Conservation (phyloP, 2,113 vertebrate genomes). For the Otis tarda region DNA sequence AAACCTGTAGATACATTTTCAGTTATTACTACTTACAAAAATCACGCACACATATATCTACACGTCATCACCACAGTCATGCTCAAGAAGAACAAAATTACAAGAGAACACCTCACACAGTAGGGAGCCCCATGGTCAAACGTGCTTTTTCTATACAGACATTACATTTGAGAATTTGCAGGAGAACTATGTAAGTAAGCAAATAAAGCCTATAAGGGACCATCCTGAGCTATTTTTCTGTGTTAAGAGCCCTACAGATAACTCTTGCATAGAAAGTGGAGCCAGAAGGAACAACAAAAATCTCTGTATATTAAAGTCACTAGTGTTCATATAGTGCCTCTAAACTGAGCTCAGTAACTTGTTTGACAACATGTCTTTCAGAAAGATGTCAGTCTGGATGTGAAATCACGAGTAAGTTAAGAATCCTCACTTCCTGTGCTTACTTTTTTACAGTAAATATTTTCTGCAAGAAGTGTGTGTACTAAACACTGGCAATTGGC, state of each 20-base stretch:
- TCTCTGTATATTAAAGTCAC: conserved; percentile 29
- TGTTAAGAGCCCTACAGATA: conserved; percentile 14
- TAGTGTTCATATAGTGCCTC: not conserved
- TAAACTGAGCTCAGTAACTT: conserved; percentile 8
- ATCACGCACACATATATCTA: not conserved
- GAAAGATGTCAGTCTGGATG: not conserved
- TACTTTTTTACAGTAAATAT: not conserved
- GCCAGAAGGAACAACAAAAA: conserved; percentile 58
- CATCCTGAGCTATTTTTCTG: conserved; percentile 9
- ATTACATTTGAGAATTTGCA: not conserved
- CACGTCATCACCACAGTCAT: not conserved
- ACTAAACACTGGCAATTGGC: not conserved
- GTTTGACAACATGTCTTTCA: not conserved
- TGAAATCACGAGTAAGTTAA: not conserved
- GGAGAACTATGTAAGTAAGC: not conserved
- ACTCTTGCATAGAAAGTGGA: conserved; percentile 30
- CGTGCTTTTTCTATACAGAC: not conserved
- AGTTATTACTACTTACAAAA: not conserved
- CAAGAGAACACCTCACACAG: not conserved
- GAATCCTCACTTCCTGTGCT: not conserved
- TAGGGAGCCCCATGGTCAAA: not conserved
- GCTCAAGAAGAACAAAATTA: not conserved
- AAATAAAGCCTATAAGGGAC: conserved; percentile 28
- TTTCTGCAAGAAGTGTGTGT: not conserved
- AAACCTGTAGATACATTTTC: not conserved